Percentiles rank a stretch among this genome's conserved stretches.
These are phyloP conservation scores for Agrilus biguttatus DNA, from an alignment of 2,888 invertebrate species.

Conservation along the genomic window DNA sequence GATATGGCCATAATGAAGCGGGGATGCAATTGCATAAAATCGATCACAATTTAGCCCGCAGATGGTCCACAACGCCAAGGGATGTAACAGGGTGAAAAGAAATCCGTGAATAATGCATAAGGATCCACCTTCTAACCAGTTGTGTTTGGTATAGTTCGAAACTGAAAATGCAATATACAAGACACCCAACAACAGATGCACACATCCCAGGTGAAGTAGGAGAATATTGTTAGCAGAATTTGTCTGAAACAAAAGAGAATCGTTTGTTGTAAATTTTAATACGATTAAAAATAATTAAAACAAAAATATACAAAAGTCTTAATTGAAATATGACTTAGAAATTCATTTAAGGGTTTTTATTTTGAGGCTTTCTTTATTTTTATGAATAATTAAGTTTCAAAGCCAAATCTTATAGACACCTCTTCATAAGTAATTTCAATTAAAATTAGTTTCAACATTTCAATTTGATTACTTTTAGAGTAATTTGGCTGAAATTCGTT, in stretches of 20 bases:
- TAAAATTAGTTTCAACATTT: too few relatives aligned
- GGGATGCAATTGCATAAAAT: slow-evolving; percentile 67
- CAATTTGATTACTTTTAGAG: too few relatives aligned
- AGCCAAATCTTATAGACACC: too few relatives aligned
- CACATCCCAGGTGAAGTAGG: slow-evolving; percentile 55
- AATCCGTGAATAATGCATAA: slow-evolving; percentile 52
- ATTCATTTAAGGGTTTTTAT: too few relatives aligned
- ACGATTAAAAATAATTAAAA: too few relatives aligned
- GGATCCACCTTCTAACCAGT: slow-evolving; percentile 37
- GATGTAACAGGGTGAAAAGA: slow-evolving; percentile 54
- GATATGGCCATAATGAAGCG: slow-evolving; percentile 63
- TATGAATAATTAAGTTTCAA: too few relatives aligned
- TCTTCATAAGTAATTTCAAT: too few relatives aligned
- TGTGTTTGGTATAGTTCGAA: slow-evolving; percentile 31
- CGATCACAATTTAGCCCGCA: slow-evolving; percentile 67
- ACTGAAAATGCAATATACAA: slow-evolving; percentile 42
- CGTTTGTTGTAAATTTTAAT: too few relatives aligned
- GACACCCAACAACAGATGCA: slow-evolving; percentile 51
- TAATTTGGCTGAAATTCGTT: too few relatives aligned
- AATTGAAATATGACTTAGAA: too few relatives aligned
- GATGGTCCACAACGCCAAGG: slow-evolving; percentile 64
- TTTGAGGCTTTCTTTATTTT: too few relatives aligned
- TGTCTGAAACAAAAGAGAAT: slow-evolving; percentile 30
- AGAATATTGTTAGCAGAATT: slow-evolving; percentile 56
- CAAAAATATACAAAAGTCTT: too few relatives aligned